These are phyloP conservation scores for Bombus waltoni DNA, from an alignment of 1,140 invertebrate species.

Conservation along the genomic window DNA sequence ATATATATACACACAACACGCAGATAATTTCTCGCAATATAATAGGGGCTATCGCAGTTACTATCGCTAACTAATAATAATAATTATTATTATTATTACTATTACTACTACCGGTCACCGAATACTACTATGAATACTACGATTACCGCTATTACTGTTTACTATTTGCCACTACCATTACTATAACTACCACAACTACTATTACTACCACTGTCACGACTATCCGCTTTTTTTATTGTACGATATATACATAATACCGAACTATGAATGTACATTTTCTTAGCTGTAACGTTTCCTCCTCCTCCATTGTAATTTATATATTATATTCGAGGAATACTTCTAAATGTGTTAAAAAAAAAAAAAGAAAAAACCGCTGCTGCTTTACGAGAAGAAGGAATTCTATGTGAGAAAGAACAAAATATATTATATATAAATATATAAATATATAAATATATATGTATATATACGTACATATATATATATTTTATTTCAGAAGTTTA, in stretches of 20 bases:
- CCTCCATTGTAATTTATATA: slow-evolving; percentile 71
- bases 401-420: slow-evolving; percentile 62
- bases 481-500: slow-evolving; percentile 76
- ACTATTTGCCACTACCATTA: slow-evolving; percentile 57
- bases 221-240: slow-evolving; percentile 78
- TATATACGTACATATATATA: slow-evolving; percentile 67
- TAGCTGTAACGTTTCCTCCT: slow-evolving; percentile 67
- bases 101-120: slow-evolving; percentile 48
- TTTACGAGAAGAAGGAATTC: slow-evolving; percentile 68
- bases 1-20: slow-evolving; percentile 21
- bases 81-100: slow-evolving; percentile 22
- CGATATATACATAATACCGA: slow-evolving; percentile 73
- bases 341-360: slow-evolving; percentile 74
- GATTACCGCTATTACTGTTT: slow-evolving; percentile 45
- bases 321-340: slow-evolving; percentile 71
- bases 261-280: slow-evolving; percentile 76
- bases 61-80: slow-evolving; percentile 55
- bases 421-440: slow-evolving; percentile 54
- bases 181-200: slow-evolving; percentile 50
- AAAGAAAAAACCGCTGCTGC: slow-evolving; percentile 64
- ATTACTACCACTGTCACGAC: slow-evolving; percentile 52
- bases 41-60: slow-evolving; percentile 53
- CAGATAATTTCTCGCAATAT: slow-evolving; percentile 43
- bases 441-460: slow-evolving; percentile 53
- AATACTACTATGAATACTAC: slow-evolving; percentile 50